Conservation (phyloP, 1,140 invertebrate species). For the Trichomalopsis sarcophagae region DNA sequence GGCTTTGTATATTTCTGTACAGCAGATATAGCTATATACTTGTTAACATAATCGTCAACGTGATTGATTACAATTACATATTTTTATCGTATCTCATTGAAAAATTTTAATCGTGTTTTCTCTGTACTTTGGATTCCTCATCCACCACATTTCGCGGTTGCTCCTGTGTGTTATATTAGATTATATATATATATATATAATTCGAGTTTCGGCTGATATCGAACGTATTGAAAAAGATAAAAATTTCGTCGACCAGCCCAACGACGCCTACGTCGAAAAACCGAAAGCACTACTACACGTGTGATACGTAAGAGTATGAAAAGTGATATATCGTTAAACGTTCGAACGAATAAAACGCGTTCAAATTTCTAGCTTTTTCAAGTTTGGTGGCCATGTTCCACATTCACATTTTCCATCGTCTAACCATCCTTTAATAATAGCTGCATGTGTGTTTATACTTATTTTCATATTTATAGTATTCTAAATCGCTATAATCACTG, state of each 20-base stretch:
- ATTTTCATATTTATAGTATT: not conserved
- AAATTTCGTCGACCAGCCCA: not conserved
- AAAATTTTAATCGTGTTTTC: not conserved
- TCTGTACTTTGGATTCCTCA: constrained; percentile 15
- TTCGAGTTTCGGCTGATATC: too few species aligned
- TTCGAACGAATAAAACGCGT: constrained; percentile 1
- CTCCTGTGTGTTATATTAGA: constrained; percentile 40
- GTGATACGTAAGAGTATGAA: not conserved
- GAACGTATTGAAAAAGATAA: constrained; percentile 1
- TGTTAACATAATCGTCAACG: not conserved
- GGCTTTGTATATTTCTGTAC: too few species aligned
- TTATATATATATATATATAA: too few species aligned
- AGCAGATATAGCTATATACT: not conserved
- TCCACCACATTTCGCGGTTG: constrained; percentile 44
- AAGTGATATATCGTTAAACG: constrained; percentile 20
- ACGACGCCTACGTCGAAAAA: constrained; percentile 58
- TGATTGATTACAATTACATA: constrained; percentile 28
- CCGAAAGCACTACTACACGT: constrained; percentile 57
- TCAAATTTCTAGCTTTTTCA: constrained; percentile 72
- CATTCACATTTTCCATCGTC: constrained; percentile 35
- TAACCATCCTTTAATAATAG: constrained; percentile 17
- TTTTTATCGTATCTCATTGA: not conserved
- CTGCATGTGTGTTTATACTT: not conserved
- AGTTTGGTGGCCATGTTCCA: constrained; percentile 64
- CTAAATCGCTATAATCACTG: not conserved